A percentile compares a stretch with the other conserved stretches of the same genome.
These are phyloP conservation scores for Silurus glanis DNA, from an alignment of 2,113 vertebrate genomes.

Conservation along the genomic window DNA sequence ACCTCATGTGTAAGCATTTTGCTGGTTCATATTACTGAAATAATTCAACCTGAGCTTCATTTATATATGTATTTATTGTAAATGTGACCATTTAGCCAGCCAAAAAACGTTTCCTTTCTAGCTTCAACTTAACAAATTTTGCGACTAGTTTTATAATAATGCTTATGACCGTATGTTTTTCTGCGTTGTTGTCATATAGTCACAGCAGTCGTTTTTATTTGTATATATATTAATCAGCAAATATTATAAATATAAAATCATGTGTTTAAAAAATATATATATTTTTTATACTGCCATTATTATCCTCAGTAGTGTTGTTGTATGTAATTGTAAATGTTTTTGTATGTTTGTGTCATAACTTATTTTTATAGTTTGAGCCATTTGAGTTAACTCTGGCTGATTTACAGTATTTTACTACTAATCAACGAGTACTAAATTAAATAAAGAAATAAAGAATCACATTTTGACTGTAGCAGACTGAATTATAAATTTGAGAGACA, in stretches of 20 bases:
- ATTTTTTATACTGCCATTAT: too few species aligned
- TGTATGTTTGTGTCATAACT: too few species aligned
- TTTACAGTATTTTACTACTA: too few species aligned
- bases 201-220: not conserved
- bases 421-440: too few species aligned
- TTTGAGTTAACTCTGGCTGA: too few species aligned
- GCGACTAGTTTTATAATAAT: not conserved
- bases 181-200: not conserved
- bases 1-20: not conserved
- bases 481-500: not conserved
- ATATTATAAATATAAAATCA: not conserved
- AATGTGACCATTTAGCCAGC: not conserved
- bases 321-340: too few species aligned
- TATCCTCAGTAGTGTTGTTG: too few species aligned
- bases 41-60: not conserved
- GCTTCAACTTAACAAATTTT: not conserved
- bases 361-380: too few species aligned
- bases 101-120: not conserved
- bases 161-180: not conserved
- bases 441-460: too few species aligned
- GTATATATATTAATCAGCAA: not conserved
- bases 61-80: too few species aligned
- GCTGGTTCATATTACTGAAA: not conserved
- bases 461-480: not conserved
- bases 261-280: too few species aligned